These are phyloP conservation scores for Phymorhynchus buccinoides DNA, from an alignment of 1,140 invertebrate species.

Conservation along the genomic window DNA sequence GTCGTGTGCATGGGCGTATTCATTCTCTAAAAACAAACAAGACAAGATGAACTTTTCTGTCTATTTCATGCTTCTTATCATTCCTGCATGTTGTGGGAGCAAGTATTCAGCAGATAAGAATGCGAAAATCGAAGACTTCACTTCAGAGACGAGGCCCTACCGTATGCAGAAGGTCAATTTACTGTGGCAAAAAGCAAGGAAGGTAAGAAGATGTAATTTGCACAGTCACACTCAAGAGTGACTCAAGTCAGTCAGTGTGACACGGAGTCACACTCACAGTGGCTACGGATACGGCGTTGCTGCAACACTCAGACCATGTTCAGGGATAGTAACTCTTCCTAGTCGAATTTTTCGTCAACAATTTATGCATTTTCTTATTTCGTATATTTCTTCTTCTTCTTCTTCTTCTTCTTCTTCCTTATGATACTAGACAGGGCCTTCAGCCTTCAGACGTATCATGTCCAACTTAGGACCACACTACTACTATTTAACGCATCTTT, in stretches of 20 bases:
- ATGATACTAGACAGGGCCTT: not conserved
- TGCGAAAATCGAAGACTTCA: conserved; percentile 74
- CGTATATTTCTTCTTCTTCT: not conserved
- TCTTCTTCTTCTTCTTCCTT: too few species aligned
- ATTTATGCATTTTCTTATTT: too few species aligned
- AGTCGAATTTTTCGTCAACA: too few species aligned
- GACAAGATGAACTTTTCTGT: not conserved
- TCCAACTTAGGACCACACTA: too few species aligned
- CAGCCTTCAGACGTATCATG: not conserved
- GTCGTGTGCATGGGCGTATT: too few species aligned
- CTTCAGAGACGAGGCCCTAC: conserved; percentile 83
- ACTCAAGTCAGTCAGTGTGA: not conserved
- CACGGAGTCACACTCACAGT: too few species aligned
- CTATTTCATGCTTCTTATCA: conserved; percentile 12
- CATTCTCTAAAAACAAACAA: too few species aligned
- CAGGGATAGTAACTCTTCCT: too few species aligned
- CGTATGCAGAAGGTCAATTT: conserved; percentile 89
- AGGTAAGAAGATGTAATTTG: conserved; percentile 76
- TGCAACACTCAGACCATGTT: too few species aligned
- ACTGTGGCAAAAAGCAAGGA: conserved; percentile 87
- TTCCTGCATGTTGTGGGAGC: conserved; percentile 5
- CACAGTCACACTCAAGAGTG: not conserved
- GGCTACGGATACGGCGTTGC: too few species aligned
- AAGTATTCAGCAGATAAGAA: conserved; percentile 42
- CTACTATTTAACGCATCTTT: not conserved